A percentile compares a stretch with the other conserved stretches of the same genome.
Conservation (phyloP, 35 echinoderm and acorn worm genomes). For the Ophioderma brevispina region DNA sequence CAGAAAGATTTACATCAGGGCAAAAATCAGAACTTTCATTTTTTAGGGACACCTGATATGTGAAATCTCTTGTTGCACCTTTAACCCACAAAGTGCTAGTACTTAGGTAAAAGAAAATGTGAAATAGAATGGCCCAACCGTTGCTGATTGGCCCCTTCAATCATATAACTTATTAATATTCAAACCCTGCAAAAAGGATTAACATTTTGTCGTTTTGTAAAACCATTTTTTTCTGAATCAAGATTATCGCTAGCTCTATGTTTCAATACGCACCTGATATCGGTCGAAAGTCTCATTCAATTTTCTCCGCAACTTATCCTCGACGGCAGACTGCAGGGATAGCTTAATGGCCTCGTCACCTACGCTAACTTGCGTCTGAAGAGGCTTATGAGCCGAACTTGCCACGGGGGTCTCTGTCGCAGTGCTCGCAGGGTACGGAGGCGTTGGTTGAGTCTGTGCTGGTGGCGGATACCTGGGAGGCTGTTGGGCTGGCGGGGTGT, state of each 20-base stretch:
- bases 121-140: too few relatives aligned
- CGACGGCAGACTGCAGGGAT: slow-evolving; percentile 83
- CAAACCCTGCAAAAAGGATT: too few relatives aligned
- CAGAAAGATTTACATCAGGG: too few relatives aligned
- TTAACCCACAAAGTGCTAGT: too few relatives aligned
- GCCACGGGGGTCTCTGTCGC: neutral
- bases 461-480: neutral
- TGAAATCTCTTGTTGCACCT: too few relatives aligned
- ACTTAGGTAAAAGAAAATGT: too few relatives aligned
- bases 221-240: too few relatives aligned
- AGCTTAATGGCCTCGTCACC: slow-evolving; percentile 86
- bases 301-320: slow-evolving; percentile 88
- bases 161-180: too few relatives aligned
- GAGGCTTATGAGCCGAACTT: neutral
- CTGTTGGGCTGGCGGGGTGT: slow-evolving; percentile 18
- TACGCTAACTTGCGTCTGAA: slow-evolving; percentile 33
- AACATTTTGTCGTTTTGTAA: too few relatives aligned
- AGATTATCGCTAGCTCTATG: neutral
- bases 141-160: too few relatives aligned
- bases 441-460: neutral
- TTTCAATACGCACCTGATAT: slow-evolving; percentile 52
- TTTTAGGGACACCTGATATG: too few relatives aligned
- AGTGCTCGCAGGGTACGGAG: neutral
- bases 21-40: too few relatives aligned
- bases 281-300: slow-evolving; percentile 73